These are phyloP conservation scores for Nudaria mundana DNA, from an alignment of 2,888 invertebrate species.

Conservation along the genomic window DNA sequence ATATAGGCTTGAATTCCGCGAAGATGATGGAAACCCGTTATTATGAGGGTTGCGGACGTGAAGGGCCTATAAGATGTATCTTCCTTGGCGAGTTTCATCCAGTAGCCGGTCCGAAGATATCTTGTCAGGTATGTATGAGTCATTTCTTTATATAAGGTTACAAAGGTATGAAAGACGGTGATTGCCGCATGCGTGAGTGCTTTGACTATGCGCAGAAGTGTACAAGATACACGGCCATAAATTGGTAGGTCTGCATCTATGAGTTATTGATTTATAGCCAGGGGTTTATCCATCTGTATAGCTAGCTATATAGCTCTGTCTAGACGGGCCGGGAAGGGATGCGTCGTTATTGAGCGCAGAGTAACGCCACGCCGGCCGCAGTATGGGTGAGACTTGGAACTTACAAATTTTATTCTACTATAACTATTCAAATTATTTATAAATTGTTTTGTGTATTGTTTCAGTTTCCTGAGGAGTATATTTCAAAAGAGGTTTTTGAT, in stretches of 20 bases:
- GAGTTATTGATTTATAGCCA: slow-evolving; percentile 24
- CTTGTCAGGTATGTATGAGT: slow-evolving; percentile 88
- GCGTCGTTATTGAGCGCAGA: neutral
- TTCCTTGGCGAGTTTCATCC: slow-evolving; percentile 90
- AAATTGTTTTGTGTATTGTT: slow-evolving; percentile 27
- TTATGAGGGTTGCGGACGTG: slow-evolving; percentile 84
- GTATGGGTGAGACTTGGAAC: neutral
- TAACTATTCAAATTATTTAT: neutral
- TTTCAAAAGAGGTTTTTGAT: slow-evolving; percentile 96
- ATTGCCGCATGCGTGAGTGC: slow-evolving; percentile 3
- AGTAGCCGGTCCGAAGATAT: slow-evolving; percentile 90
- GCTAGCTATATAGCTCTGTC: neutral
- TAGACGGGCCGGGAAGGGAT: slow-evolving; percentile 12
- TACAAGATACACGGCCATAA: neutral
- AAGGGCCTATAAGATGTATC: slow-evolving; percentile 90
- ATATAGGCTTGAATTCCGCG: slow-evolving; percentile 43
- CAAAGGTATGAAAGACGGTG: neutral
- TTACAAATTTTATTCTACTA: neutral
- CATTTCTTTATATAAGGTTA: slow-evolving; percentile 10
- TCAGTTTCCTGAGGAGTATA: slow-evolving; percentile 93
- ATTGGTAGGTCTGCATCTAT: slow-evolving; percentile 4
- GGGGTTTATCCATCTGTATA: slow-evolving; percentile 3
- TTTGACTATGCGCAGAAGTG: slow-evolving; percentile 10
- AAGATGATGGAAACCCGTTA: slow-evolving; percentile 74
- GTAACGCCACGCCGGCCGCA: neutral